These are phyloP conservation scores for Hypomesus transpacificus DNA, from an alignment of 2,113 vertebrate species.

Conservation along the genomic window DNA sequence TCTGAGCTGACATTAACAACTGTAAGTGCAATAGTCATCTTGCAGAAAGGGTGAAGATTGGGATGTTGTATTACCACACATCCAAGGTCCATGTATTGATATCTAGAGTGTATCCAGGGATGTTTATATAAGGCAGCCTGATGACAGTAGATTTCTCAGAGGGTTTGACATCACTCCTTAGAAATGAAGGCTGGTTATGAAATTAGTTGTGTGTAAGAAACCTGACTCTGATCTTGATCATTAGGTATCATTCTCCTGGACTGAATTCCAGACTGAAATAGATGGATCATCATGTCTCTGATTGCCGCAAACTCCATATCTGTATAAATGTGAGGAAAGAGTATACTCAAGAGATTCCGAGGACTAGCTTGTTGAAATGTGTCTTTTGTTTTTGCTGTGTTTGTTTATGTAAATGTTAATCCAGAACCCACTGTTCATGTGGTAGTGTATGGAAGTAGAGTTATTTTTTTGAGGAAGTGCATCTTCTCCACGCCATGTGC, in stretches of 20 bases:
- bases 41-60: background rate
- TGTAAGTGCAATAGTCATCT: too few species aligned
- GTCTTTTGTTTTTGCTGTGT: too few species aligned
- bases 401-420: too few species aligned
- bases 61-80: background rate
- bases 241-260: constrained; percentile 33
- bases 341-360: too few species aligned
- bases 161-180: background rate
- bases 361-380: too few species aligned
- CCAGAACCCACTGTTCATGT: constrained; percentile 1
- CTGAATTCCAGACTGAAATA: constrained; percentile 3
- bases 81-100: constrained; percentile 13
- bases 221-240: constrained; percentile 22
- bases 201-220: constrained; percentile 24
- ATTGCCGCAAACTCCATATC: too few species aligned
- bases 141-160: constrained; percentile 9
- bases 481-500: constrained; percentile 18
- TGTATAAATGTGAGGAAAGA: too few species aligned
- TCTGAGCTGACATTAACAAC: too few species aligned
- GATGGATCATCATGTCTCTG: constrained; percentile 12
- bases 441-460: constrained; percentile 25
- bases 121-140: background rate
- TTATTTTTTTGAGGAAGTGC: constrained; percentile 35
- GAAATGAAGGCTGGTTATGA: constrained; percentile 30
- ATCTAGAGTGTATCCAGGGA: background rate